These are phyloP conservation scores for Chloroceryle inda DNA, from an alignment of 2,797 vertebrate species.

Conservation along the genomic window DNA sequence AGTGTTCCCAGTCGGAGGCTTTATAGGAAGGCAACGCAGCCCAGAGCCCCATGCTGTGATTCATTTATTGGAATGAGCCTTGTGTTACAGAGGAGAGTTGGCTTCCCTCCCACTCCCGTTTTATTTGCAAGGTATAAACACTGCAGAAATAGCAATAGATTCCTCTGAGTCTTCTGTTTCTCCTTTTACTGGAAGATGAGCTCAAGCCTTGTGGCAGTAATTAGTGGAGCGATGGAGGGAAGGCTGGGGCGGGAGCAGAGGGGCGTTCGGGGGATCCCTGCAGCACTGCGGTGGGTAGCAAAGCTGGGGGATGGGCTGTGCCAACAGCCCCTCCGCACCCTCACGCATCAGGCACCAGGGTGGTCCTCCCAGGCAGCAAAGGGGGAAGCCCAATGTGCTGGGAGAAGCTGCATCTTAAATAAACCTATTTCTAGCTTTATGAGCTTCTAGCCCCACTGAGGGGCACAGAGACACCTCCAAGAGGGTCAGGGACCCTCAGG, in stretches of 20 bases:
- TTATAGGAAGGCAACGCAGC: neutral
- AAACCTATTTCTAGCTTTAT: neutral
- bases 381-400: neutral
- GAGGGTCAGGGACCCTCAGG: neutral
- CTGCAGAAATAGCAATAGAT: slow-evolving; percentile 1
- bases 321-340: accelerated
- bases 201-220: neutral
- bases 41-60: neutral
- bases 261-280: neutral
- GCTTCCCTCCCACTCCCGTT: neutral
- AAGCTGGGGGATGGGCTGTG: neutral
- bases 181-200: slow-evolving; percentile 8
- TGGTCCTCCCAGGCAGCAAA: neutral
- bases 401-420: neutral
- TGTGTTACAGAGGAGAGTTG: neutral
- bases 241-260: neutral
- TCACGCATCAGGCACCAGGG: accelerated
- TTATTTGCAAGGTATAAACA: neutral
- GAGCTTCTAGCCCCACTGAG: accelerated
- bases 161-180: neutral
- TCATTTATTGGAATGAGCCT: neutral
- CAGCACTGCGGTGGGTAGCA: accelerated
- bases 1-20: neutral
- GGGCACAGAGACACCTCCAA: neutral
- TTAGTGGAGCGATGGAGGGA: neutral